A percentile compares a stretch with the other conserved stretches of the same genome.
phyloP scores from a whole-genome alignment of 2,888 invertebrate species.

The Cheilosia scutellata region DNA sequence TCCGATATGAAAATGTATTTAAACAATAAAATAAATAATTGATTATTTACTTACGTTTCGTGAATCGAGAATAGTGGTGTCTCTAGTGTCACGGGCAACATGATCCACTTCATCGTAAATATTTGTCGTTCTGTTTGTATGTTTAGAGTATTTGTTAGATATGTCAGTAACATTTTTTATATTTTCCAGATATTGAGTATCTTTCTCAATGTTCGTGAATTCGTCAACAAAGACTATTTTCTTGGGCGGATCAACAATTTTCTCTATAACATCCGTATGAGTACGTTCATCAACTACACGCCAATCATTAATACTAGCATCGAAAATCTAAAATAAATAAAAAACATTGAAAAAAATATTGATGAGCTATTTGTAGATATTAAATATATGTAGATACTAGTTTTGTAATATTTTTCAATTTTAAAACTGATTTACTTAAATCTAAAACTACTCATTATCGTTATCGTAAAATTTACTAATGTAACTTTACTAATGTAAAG shows the following conservation, averaged over 20 bases:
- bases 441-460: too few species aligned
- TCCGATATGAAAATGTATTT: background rate
- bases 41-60: slow-evolving; percentile 79
- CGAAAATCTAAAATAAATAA: slow-evolving; percentile 81
- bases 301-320: slow-evolving; percentile 84
- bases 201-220: slow-evolving; percentile 84
- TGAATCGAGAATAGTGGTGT: slow-evolving; percentile 80
- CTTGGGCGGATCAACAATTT: slow-evolving; percentile 83
- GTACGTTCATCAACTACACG: slow-evolving; percentile 84
- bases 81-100: slow-evolving; percentile 78
- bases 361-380: background rate
- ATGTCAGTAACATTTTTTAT: slow-evolving; percentile 81
- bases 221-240: slow-evolving; percentile 83
- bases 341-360: background rate
- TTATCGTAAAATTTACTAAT: too few species aligned
- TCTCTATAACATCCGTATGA: slow-evolving; percentile 84
- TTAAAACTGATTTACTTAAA: too few species aligned
- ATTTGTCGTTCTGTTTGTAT: slow-evolving; percentile 81
- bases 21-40: too few species aligned
- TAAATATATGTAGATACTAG: background rate
- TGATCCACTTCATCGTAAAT: slow-evolving; percentile 83
- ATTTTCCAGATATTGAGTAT: slow-evolving; percentile 81
- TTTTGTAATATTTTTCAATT: too few species aligned
- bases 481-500: too few species aligned
- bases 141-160: slow-evolving; percentile 81